Conservation (phyloP, 1,140 invertebrate species). For the Drosophila prosaltans region DNA sequence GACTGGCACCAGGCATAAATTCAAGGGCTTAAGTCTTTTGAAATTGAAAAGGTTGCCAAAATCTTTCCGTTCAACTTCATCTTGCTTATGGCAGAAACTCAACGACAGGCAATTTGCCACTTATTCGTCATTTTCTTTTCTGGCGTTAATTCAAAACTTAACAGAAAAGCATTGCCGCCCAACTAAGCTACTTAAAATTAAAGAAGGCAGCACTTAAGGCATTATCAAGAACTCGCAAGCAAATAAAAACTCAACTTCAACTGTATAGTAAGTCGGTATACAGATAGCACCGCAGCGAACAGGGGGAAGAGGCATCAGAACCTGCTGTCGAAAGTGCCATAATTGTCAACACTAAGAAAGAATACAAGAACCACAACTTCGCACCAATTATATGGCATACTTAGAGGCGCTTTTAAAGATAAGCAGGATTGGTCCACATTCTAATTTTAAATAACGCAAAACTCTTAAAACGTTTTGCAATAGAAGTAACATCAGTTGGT, state of each 20-base stretch:
- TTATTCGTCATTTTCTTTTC: conserved; percentile 6
- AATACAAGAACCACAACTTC: conserved; percentile 18
- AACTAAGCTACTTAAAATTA: conserved; percentile 69
- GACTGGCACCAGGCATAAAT: background rate
- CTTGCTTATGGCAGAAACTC: conserved; percentile 1
- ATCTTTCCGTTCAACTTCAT: conserved; percentile 11
- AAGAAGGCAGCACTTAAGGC: conserved; percentile 57
- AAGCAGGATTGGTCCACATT: background rate
- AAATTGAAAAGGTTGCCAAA: conserved; percentile 11
- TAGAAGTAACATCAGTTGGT: background rate
- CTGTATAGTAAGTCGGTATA: conserved; percentile 34
- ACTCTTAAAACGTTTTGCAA: background rate
- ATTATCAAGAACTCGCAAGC: conserved; percentile 47
- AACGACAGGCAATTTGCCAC: background rate
- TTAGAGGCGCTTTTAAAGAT: conserved; percentile 13
- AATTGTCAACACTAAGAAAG: conserved; percentile 59
- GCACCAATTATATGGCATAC: conserved; percentile 24
- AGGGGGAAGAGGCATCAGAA: background rate
- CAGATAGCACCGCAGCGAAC: background rate
- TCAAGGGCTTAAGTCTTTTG: conserved; percentile 3
- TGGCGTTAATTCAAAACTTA: conserved; percentile 16
- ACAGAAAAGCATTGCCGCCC: conserved; percentile 18
- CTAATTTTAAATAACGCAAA: background rate
- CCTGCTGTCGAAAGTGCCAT: conserved; percentile 43
- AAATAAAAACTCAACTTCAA: conserved; percentile 64